phyloP scores from a whole-genome alignment of 2,797 vertebrate genomes.

The Gymnopithys bicolor region DNA sequence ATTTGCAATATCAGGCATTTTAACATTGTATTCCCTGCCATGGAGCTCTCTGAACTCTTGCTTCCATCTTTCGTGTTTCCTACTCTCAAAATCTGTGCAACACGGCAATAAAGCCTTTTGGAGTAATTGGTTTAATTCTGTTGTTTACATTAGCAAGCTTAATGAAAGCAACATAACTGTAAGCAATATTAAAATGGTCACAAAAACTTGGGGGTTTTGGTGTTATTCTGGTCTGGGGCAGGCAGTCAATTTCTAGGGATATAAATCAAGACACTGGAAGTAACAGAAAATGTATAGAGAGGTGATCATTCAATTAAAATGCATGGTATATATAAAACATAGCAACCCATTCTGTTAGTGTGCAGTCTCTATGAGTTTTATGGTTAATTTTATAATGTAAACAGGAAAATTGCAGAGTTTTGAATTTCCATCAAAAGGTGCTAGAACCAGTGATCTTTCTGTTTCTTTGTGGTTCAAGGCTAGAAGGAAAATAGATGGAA shows the following conservation, averaged over 20 bases:
- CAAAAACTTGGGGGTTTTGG: neutral
- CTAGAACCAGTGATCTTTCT: neutral
- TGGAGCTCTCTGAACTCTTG: neutral
- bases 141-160: neutral
- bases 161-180: neutral
- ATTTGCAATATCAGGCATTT: neutral
- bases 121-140: neutral
- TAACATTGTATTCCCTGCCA: neutral
- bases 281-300: neutral
- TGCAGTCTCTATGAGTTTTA: neutral
- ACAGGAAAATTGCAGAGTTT: neutral
- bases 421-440: neutral
- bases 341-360: neutral
- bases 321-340: neutral
- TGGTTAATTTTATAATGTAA: neutral
- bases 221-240: neutral
- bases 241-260: neutral
- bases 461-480: neutral
- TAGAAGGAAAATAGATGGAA: neutral
- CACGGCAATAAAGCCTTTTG: neutral
- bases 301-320: neutral
- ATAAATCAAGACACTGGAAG: neutral
- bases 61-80: neutral
- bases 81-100: neutral
- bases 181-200: neutral